Conservation (phyloP, 2,113 vertebrate genomes). For the Osmerus eperlanus region DNA sequence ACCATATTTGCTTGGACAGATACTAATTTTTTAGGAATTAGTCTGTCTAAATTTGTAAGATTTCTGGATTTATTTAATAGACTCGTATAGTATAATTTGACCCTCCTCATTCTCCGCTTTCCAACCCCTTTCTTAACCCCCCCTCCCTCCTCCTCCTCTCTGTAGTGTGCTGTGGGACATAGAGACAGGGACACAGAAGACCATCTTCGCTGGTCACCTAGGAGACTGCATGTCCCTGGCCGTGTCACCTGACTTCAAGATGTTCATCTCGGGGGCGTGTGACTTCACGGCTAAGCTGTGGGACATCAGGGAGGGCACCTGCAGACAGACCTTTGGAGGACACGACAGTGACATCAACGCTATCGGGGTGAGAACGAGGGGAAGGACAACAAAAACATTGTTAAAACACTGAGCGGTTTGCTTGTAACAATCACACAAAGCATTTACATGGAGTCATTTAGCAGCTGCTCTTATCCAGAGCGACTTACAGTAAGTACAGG, state of each 20-base stretch:
- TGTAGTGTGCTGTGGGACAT: slow-evolving; percentile 93
- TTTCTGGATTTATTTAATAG: no score
- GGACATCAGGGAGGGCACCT: slow-evolving; percentile 88
- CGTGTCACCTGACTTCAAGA: slow-evolving; percentile 89
- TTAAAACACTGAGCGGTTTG: not conserved
- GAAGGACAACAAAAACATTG: not conserved
- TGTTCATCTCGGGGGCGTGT: slow-evolving; percentile 93
- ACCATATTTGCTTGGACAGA: no score
- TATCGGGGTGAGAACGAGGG: slow-evolving; percentile 78
- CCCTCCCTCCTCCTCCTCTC: not conserved
- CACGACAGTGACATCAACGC: slow-evolving; percentile 97
- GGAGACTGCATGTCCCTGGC: slow-evolving; percentile 97
- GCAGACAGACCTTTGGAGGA: slow-evolving; percentile 91
- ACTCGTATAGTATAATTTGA: no score
- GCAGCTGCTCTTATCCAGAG: no score
- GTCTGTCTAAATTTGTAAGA: no score
- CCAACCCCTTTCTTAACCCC: not conserved
- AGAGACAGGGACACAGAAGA: slow-evolving; percentile 94
- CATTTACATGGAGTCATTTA: no score
- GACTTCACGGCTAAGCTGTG: slow-evolving; percentile 96
- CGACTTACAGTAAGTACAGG: no score
- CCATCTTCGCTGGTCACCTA: slow-evolving; percentile 85
- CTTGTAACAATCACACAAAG: no score
- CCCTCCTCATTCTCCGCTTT: not conserved
- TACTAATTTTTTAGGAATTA: no score